These are phyloP conservation scores for Opisthocomus hoazin DNA, from an alignment of 2,113 vertebrate species.

Conservation along the genomic window DNA sequence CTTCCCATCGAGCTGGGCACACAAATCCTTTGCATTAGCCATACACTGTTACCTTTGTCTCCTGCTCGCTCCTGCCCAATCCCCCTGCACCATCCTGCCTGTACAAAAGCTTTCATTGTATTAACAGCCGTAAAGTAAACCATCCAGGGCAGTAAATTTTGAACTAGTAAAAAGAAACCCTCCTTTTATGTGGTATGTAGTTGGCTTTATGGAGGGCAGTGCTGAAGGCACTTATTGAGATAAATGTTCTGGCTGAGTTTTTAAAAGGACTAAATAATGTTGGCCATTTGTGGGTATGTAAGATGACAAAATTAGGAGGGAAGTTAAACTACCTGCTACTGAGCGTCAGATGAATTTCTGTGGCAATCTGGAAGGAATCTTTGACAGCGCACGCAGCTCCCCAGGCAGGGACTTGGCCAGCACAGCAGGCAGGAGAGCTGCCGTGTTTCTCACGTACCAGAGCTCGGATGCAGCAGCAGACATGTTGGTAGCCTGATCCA, in stretches of 20 bases:
- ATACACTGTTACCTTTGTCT: not conserved
- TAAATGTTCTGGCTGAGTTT: slow-evolving; percentile 9
- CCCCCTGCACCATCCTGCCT: not conserved
- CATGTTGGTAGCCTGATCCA: not conserved
- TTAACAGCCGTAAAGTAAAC: slow-evolving; percentile 21
- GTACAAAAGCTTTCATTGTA: slow-evolving; percentile 1
- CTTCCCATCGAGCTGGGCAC: not conserved
- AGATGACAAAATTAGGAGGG: slow-evolving; percentile 6
- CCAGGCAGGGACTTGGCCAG: not conserved
- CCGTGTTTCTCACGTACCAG: not conserved
- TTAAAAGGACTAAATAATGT: slow-evolving; percentile 35
- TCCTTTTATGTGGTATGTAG: not conserved
- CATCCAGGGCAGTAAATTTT: slow-evolving; percentile 21
- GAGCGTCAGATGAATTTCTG: not conserved
- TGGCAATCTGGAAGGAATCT: not conserved
- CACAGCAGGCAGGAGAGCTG: not conserved
- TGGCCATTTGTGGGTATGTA: not conserved
- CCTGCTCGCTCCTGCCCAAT: not conserved
- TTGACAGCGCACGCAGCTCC: not conserved
- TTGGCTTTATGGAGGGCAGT: not conserved
- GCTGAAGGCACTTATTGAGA: slow-evolving; percentile 15
- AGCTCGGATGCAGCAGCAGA: slow-evolving; percentile 17
- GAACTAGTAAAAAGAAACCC: not conserved
- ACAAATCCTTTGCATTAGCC: not conserved
- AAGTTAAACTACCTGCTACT: slow-evolving; percentile 15